Conservation (phyloP, 2,113 vertebrate species). For the Pandion haliaetus region DNA sequence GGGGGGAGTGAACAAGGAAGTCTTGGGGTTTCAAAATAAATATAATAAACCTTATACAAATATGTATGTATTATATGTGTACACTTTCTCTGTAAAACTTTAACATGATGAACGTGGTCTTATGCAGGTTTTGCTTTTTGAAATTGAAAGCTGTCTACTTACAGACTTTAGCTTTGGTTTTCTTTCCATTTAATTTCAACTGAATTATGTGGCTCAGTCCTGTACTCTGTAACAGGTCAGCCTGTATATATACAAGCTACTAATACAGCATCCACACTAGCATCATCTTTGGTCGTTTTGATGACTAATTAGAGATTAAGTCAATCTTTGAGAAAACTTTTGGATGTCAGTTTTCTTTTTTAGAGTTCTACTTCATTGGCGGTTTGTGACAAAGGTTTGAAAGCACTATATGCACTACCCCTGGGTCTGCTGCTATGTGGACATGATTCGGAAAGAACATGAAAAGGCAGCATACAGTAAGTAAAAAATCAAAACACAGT, state of each 20-base stretch:
- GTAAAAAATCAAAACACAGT: neutral
- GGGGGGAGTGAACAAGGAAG: neutral
- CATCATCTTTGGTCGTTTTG: neutral
- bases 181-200: neutral
- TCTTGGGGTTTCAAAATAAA: neutral
- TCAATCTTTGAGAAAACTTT: neutral
- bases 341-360: neutral
- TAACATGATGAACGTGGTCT: neutral
- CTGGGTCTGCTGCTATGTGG: neutral
- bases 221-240: neutral
- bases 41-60: neutral
- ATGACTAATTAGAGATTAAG: neutral
- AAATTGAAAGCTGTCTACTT: neutral
- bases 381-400: neutral
- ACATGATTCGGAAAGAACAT: neutral
- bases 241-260: neutral
- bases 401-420: neutral
- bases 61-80: neutral
- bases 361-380: neutral
- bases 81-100: neutral
- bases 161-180: neutral
- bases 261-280: neutral
- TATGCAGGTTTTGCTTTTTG: neutral
- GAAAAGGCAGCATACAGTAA: neutral
- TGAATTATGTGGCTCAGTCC: neutral